Percentiles rank a stretch among this genome's conserved stretches.
Evolutionary conservation across 2,797 vertebrate genomes (phyloP).

Genomic region (Rhabdomys pumilio): DNA sequence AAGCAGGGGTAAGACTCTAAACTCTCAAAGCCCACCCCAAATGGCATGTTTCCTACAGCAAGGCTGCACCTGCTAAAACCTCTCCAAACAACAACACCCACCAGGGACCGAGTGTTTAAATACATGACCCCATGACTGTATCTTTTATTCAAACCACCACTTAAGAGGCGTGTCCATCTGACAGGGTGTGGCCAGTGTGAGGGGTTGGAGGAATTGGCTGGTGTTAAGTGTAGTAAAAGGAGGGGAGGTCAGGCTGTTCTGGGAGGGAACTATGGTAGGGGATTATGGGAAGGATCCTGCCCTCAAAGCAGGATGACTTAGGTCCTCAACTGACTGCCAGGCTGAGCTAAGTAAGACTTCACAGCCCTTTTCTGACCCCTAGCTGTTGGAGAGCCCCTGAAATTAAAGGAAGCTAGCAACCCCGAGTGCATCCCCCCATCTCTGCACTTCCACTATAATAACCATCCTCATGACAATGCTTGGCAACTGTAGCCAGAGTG

Average conservation of each 20-base stretch:
- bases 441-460: rapidly evolving
- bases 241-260: background rate
- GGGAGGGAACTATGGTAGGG: background rate
- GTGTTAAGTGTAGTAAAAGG: rapidly evolving
- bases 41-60: background rate
- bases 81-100: background rate
- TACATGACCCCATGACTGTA: too few relatives aligned
- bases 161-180: background rate
- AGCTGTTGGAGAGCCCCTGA: background rate
- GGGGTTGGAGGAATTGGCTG: too few relatives aligned
- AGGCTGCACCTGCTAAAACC: background rate
- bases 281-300: background rate
- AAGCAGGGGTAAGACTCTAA: background rate
- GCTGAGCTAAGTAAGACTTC: background rate
- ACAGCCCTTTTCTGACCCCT: background rate
- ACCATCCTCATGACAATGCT: background rate
- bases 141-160: too few relatives aligned
- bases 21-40: background rate
- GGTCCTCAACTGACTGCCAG: background rate
- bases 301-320: background rate
- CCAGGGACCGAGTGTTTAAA: background rate
- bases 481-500: background rate
- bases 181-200: rapidly evolving
- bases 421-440: rapidly evolving
- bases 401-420: background rate